Evolutionary conservation across 2,113 vertebrate species (phyloP).

Genomic region (Emydocephalus ijimae): DNA sequence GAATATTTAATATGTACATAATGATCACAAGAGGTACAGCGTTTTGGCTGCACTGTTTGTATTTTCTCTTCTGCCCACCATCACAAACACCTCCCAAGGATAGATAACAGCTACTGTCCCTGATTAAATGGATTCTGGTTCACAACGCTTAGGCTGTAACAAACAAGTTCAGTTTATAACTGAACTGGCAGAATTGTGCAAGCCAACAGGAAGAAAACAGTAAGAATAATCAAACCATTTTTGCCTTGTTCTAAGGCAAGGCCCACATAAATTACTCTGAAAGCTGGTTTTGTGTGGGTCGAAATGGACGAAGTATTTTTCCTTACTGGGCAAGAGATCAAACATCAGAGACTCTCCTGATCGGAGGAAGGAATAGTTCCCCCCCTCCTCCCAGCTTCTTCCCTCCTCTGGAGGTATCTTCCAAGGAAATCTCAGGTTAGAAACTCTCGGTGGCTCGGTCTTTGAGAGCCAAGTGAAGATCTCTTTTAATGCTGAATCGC

Average conservation of each 20-base stretch:
- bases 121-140: neutral
- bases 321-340: neutral
- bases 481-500: neutral
- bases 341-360: neutral
- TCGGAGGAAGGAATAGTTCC: neutral
- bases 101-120: neutral
- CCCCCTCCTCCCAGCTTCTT: neutral
- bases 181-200: neutral
- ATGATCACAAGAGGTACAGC: neutral
- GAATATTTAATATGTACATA: neutral
- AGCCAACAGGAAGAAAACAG: neutral
- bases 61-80: neutral
- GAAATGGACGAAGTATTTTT: neutral
- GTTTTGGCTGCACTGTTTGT: neutral
- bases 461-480: neutral
- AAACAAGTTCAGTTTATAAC: neutral
- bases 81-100: neutral
- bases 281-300: neutral
- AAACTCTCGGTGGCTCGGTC: no score
- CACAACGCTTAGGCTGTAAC: neutral
- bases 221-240: neutral
- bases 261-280: neutral
- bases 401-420: no score
- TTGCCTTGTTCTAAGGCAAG: neutral
- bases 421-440: no score